phyloP scores from a whole-genome alignment of 2,113 vertebrate species.

The Barnardius zonarius region DNA sequence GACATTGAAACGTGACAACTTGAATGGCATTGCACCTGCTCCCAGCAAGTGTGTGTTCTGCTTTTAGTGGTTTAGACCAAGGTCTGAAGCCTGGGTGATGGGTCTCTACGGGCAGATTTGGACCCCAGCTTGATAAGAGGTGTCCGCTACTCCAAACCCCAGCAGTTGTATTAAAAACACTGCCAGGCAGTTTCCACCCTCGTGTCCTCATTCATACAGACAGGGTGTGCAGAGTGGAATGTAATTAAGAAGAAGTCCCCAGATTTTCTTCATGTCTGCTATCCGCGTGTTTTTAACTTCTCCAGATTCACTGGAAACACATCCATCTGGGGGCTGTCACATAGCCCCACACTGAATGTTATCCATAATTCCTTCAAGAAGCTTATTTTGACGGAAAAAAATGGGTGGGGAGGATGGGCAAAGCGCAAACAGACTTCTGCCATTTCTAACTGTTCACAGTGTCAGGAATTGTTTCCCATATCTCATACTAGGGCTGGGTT shows the following conservation, averaged over 20 bases:
- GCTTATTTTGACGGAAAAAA: not conserved
- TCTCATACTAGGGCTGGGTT: not conserved
- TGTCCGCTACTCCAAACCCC: not conserved
- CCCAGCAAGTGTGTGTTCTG: not conserved
- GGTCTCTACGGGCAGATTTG: constrained; percentile 41
- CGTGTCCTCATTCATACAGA: not conserved
- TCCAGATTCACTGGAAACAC: not conserved
- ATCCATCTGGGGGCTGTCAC: not conserved
- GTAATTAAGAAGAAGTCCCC: constrained; percentile 33
- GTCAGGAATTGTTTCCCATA: not conserved
- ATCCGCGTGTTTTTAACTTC: not conserved
- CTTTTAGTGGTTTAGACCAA: not conserved
- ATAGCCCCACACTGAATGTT: not conserved
- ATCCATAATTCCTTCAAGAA: not conserved
- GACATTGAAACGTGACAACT: not conserved
- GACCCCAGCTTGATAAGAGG: constrained; percentile 12
- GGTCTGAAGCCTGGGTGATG: not conserved
- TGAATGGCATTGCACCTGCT: not conserved
- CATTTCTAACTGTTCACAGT: not conserved
- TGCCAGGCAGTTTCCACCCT: not conserved
- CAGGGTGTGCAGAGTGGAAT: not conserved
- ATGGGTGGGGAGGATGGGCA: not conserved
- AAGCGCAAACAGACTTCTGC: not conserved
- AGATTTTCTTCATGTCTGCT: not conserved
- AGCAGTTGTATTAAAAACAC: not conserved